Base-by-base conservation (phyloP, 2,113 vertebrate genomes). In the Merops nubicus region DNA sequence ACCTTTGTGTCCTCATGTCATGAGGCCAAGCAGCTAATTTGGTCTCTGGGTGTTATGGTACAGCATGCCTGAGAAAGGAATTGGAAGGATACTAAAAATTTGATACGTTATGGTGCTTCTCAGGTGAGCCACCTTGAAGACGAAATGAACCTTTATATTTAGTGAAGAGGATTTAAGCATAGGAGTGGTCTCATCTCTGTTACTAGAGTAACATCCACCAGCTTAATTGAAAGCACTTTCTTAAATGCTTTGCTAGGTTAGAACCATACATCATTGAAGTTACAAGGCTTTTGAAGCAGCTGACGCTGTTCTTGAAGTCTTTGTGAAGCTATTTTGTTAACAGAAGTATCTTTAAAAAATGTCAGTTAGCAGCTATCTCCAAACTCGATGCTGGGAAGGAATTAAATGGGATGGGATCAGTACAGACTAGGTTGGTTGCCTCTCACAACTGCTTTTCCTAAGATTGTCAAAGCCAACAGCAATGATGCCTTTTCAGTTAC, bases 391-490 rank as follows among this genome's bases (percentile, higher is more conserved):
- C 68, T 86, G 68, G 50, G 80, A 51, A 88, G 68, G 82, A 94
- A 94, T 81, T 60, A 78, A 75, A 67, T 47, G 51, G 85, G 54
- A 64, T 23, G 0, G 4, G 68, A 91, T 96, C 89, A 50, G 38
- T 85, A 45, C 25, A 82, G 42, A 40, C 36, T 43, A 20, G 29
- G 69, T 86, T 57, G 85, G n/a, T 67, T 91, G 88, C 59, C 62
- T 85, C 72, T 51, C 56, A 63, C 64, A 63, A 65, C 64, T 88
- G 68, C 85, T 93, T 91, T 85, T 94, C 95, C 85, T 67, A 4
- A 88, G 88, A 86, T 75, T 89, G 90, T 89, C 56, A 91, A 88
- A 91, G 75, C 74, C 89, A 95, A 19, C 25, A 69, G 63, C 86
- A 92, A 59, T 9, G 81, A 87, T 51, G 59, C 51, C 84, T 89